These are phyloP conservation scores for Nineta flava DNA, from an alignment of 2,888 invertebrate genomes.

Conservation along the genomic window DNA sequence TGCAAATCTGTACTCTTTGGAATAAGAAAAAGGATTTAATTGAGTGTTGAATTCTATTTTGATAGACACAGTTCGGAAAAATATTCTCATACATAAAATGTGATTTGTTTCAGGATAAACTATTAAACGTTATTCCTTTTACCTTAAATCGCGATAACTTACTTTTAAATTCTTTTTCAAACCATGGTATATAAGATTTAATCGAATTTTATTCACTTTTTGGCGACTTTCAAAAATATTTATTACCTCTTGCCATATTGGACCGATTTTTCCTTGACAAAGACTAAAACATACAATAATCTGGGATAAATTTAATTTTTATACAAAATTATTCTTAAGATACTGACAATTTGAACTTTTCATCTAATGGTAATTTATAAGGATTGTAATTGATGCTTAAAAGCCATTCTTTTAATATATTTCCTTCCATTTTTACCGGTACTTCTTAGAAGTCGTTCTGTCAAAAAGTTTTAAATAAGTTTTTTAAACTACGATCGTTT, in stretches of 20 bases:
- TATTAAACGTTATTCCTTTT: no score
- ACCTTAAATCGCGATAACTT: background rate
- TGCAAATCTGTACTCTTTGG: no score
- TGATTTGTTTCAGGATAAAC: no score
- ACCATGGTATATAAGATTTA: background rate
- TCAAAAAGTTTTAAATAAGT: no score
- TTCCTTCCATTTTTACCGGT: background rate
- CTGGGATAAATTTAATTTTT: background rate
- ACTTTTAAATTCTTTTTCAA: background rate
- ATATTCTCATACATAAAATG: background rate
- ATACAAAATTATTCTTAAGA: background rate
- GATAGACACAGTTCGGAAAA: no score
- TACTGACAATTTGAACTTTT: background rate
- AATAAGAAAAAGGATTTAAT: no score
- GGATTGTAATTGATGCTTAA: background rate
- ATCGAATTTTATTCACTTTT: background rate
- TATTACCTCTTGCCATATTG: background rate
- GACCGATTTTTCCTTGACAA: background rate
- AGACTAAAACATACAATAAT: background rate
- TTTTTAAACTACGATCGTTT: no score
- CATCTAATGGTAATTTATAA: background rate
- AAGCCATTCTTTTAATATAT: background rate
- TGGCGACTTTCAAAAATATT: background rate
- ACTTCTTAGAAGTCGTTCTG: no score
- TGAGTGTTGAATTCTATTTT: no score